Percentiles rank a stretch among this genome's conserved stretches.
Evolutionary conservation across 2,113 vertebrate species (phyloP).

Genomic region (Cheilinus undulatus): DNA sequence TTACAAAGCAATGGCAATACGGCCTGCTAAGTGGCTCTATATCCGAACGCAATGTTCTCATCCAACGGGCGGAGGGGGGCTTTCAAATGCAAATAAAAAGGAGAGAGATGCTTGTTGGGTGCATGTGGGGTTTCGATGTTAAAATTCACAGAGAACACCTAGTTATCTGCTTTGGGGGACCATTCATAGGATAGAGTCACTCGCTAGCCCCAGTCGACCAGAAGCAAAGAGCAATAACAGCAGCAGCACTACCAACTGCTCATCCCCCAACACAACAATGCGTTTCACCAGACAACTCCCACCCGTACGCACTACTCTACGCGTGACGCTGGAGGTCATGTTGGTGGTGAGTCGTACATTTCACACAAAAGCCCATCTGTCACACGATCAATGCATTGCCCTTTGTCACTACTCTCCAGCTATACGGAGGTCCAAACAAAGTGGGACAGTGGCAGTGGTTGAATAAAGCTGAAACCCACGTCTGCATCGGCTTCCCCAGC

Average conservation of each 20-base stretch:
- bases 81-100: slow-evolving; percentile 30
- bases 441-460: not conserved
- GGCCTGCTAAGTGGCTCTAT: slow-evolving; percentile 80
- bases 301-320: slow-evolving; percentile 77
- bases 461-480: not conserved
- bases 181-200: slow-evolving; percentile 53
- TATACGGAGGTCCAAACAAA: slow-evolving; percentile 41
- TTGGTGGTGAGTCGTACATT: slow-evolving; percentile 55
- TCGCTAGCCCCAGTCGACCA: slow-evolving; percentile 60
- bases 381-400: slow-evolving; percentile 49
- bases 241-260: slow-evolving; percentile 54
- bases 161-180: slow-evolving; percentile 45
- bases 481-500: not conserved
- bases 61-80: slow-evolving; percentile 70
- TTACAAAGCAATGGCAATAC: slow-evolving; percentile 75
- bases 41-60: slow-evolving; percentile 81
- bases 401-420: slow-evolving; percentile 35
- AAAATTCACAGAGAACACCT: slow-evolving; percentile 21
- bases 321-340: slow-evolving; percentile 78
- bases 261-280: slow-evolving; percentile 86
- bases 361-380: slow-evolving; percentile 80
- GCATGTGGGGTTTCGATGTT: slow-evolving; percentile 20
- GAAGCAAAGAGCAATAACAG: slow-evolving; percentile 44
- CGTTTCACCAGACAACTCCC: slow-evolving; percentile 81
- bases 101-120: slow-evolving; percentile 11